Evolutionary conservation across 2,797 vertebrate genomes (phyloP).

Genomic region (Pseudochirops corinnae): DNA sequence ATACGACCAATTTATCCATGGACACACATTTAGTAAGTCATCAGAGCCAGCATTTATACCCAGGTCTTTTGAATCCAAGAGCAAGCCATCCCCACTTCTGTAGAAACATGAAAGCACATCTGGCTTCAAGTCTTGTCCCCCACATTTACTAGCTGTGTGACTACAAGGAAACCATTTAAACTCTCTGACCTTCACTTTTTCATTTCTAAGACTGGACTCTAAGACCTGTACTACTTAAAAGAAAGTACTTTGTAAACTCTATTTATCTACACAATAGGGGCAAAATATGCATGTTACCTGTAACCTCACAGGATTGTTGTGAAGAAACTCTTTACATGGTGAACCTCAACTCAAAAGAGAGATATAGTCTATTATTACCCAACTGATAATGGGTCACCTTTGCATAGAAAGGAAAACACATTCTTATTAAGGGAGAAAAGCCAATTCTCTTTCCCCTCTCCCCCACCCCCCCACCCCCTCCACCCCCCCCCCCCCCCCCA

Average conservation of each 20-base stretch:
- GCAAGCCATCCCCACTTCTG: neutral
- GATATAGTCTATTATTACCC: neutral
- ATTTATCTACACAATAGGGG: neutral
- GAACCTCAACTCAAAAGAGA: neutral
- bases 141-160: neutral
- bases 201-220: neutral
- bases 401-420: neutral
- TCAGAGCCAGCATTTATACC: neutral
- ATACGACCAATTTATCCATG: neutral
- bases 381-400: neutral
- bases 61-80: neutral
- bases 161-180: constrained; percentile 2
- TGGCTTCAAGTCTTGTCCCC: neutral
- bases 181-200: neutral
- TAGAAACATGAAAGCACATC: neutral
- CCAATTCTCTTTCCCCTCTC: neutral
- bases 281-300: neutral
- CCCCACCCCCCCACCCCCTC: neutral
- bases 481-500: neutral
- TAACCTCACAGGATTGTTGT: neutral
- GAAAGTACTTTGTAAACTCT: neutral
- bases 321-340: neutral
- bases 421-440: neutral
- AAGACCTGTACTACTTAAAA: neutral
- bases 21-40: neutral